Evolutionary conservation across 2,113 vertebrate species (phyloP).

Genomic region (Carassius auratus): DNA sequence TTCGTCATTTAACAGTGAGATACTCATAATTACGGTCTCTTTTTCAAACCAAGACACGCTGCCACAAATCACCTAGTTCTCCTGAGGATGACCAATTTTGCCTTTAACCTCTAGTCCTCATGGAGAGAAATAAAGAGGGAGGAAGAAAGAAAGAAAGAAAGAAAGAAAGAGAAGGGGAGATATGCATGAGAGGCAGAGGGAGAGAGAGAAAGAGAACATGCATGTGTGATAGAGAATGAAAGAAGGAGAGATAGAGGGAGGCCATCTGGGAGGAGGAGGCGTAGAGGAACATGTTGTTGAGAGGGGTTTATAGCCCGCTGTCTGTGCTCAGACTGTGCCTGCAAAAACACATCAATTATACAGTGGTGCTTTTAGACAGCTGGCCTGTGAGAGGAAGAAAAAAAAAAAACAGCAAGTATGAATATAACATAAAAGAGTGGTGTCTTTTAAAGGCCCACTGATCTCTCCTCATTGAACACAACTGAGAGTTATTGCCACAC

Average conservation of each 20-base stretch:
- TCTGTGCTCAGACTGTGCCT: slow-evolving; percentile 35
- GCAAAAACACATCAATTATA: slow-evolving; percentile 46
- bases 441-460: slow-evolving; percentile 39
- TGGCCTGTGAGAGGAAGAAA: slow-evolving; percentile 22
- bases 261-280: slow-evolving; percentile 38
- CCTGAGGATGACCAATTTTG: slow-evolving; percentile 28
- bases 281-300: slow-evolving; percentile 37
- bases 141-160: background rate
- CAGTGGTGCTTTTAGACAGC: slow-evolving; percentile 47
- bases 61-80: slow-evolving; percentile 23
- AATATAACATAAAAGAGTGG: slow-evolving; percentile 41
- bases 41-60: background rate
- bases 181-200: slow-evolving; percentile 6
- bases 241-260: slow-evolving; percentile 10
- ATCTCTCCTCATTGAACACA: slow-evolving; percentile 35
- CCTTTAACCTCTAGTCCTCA: slow-evolving; percentile 38
- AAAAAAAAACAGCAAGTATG: slow-evolving; percentile 26
- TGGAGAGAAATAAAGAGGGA: slow-evolving; percentile 19
- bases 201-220: background rate
- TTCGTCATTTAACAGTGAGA: background rate
- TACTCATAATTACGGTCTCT: slow-evolving; percentile 28
- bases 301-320: slow-evolving; percentile 22
- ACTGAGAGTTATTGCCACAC: slow-evolving; percentile 11
- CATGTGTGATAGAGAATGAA: background rate
- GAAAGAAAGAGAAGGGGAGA: background rate